These are phyloP conservation scores for honey bee (Apis mellifera) DNA, from an alignment of 1,140 invertebrate species.

Conservation along the genomic window DNA sequence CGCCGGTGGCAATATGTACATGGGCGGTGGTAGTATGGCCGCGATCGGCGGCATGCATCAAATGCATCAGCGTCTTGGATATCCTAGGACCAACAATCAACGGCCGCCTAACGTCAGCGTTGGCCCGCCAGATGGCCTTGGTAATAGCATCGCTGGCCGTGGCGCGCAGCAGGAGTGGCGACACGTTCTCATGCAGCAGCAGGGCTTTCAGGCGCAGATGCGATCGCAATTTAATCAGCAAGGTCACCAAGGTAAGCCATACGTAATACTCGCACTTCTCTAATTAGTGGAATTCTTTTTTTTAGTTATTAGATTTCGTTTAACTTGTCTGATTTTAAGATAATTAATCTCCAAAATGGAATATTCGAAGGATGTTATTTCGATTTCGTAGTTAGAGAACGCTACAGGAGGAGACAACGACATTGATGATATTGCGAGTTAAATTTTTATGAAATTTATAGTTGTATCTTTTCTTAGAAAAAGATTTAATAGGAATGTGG, in stretches of 20 bases:
- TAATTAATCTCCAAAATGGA: background rate
- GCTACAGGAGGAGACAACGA: background rate
- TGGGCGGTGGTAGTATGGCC: slow-evolving; percentile 76
- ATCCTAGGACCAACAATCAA: slow-evolving; percentile 80
- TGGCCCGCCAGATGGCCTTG: slow-evolving; percentile 77
- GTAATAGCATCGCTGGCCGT: slow-evolving; percentile 76
- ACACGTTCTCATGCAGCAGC: slow-evolving; percentile 87
- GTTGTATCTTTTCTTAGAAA: background rate
- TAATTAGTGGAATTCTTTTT: background rate
- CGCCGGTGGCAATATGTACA: slow-evolving; percentile 78
- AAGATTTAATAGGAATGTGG: background rate
- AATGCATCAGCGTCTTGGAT: slow-evolving; percentile 81
- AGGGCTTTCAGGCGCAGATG: slow-evolving; percentile 82
- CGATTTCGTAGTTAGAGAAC: background rate
- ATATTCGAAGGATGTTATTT: background rate
- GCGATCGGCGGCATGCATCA: slow-evolving; percentile 81
- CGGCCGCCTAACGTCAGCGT: slow-evolving; percentile 83
- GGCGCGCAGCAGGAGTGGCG: slow-evolving; percentile 84
- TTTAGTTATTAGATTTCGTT: background rate
- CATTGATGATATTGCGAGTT: background rate
- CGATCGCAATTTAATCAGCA: slow-evolving; percentile 85
- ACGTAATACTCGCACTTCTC: no score
- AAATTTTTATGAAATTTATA: background rate
- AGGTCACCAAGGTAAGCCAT: slow-evolving; percentile 84
- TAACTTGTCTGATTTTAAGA: background rate